Evolutionary conservation across 2,888 invertebrate species (phyloP), one percentile per base, ranked within the genome.

Genomic region (Drosophila fulvimacula): DNA sequence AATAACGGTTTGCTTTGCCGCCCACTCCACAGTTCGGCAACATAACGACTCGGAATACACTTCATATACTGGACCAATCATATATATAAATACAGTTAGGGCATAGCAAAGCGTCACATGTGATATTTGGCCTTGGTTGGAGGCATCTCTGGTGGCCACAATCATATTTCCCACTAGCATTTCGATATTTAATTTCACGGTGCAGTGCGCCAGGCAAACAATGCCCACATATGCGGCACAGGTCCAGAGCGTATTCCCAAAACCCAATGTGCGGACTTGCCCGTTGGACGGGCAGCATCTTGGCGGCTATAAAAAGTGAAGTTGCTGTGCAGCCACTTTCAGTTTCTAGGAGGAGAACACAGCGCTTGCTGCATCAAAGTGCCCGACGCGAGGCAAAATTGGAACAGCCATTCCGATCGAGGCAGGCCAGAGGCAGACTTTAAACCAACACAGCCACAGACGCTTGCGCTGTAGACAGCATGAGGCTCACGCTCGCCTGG

Each of bases 141-240:
- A 38, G 32, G 24, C 48, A 42, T 64, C 79, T 68, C 76, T 55
- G 27, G 76, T 49, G 77, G 10, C 57, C 11, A 48, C 64, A 64
- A 39, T 46, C 79, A 71, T 66, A 83, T 71, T 81, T 83, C 84
- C 82, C 87, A 81, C 65, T 83, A 66, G 61, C 59, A 84, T 84
- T 79, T 69, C 46, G 56, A 56, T 63, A 82, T 77, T 87, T 90
- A 92, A 92, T 92, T 92, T 92, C 91, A 92, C 90, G 91, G 87
- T 78, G 79, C 81, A 81, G 48, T 80, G 84, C 81, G 53, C 84
- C 86, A 79, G 70, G 57, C 82, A 91, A 91, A 91, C 90, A 91
- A 82, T 81, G 52, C 77, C 58, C 58, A 64, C 27, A 30, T 61
- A 41, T 55, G 64, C 57, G 60, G 38, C 38, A 32, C 51, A 27